Base-by-base conservation (phyloP, 1,140 invertebrate genomes). In the Eulimnadia texana region DNA sequence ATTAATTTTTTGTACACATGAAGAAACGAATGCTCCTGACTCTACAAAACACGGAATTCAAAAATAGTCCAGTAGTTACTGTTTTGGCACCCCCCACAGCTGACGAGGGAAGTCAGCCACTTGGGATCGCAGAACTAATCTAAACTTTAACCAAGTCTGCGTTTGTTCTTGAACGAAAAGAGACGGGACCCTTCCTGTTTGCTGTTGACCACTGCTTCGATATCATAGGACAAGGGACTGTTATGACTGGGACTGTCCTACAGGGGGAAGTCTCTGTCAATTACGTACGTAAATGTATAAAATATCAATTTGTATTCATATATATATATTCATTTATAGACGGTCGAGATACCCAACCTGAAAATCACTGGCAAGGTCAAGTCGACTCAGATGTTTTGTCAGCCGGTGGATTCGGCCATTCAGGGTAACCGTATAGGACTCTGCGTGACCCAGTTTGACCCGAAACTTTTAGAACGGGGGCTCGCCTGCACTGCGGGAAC, bases 131-230 rank as follows among this genome's bases (percentile, higher is more conserved):
- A 13, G 70, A 77, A 6, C 68, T 86, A 23, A 73, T 82, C 25
- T 66, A 74, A 1, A 70, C 69, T 1, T 63, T 86, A 13, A 72
- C 73, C 57, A 60, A 71, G 3, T 64, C 72, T 29, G 70, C 75
- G 0, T 80, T 74, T 67, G 58, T 79, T 16, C 83, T 84, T 1
- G 58, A 72, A 23, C 69, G 84, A 50, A 68, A 74, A 61, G 59
- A 63, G 11, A 63, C 70, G 0, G 77, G 73, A 3, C 77, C 81
- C 1, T 80, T 88, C 66, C 65, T 87, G 3, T 84, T 86, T 70
- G 77, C 83, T 42, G 80, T 86, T n/a, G 86, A 89, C 70, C 86
- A 89, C 68, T 89, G 86, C 67, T 89, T 89, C 70, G 72, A 73
- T 11, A 85, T 88, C 24, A 78, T 78, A 68, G 86, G 86, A 1